Evolutionary conservation across 2,797 vertebrate species (phyloP), one percentile per base, ranked within the genome.

Genomic region (Sus cebifrons): DNA sequence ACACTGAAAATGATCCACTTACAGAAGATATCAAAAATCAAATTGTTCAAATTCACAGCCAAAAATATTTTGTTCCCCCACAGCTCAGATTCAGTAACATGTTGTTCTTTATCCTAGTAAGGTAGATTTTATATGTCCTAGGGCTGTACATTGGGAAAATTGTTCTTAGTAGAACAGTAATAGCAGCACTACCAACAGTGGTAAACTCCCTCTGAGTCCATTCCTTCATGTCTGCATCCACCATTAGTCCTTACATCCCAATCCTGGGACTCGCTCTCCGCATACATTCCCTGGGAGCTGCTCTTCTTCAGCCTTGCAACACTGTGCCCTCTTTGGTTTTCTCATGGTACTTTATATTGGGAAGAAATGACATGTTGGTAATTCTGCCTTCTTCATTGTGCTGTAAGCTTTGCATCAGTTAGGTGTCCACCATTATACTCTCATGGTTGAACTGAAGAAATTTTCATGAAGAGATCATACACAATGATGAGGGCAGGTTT

Each of bases 11-110:
- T 18, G 18, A 73, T 18, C 40, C 36, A 44, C 12, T 29, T 71
- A n/a, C 5, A 21, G 40, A 64, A 93, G 68, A 86, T 20, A 93
- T 25, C 89, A 96, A 89, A 86, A 84, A 60, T 32, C 23, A 54
- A 58, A 52, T 23, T 49, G 12, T 70, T 94, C 32, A 85, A 14
- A 71, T 32, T 44, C 52, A 18, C 17, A 79, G 27, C n/a, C 91
- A 23, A 94, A 89, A 90, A 58, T 23, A 67, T 56, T 27, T 15
- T 20, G 62, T 8, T 73, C 56, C 3, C 27, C 17, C 21, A 68
- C 18, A 12, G 60, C 6, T 62, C 32, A 49, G 3, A 12, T 27
- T 91, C 27, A 40, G 2, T 29, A 49, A 21, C 14, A 0, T 40
- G n/a, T 5, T 83, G 13, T 6, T 83, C 29, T 84, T 77, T 64